Evolutionary conservation across 2,113 vertebrate genomes (phyloP).

Genomic region (Melanostigma gelatinosum): DNA sequence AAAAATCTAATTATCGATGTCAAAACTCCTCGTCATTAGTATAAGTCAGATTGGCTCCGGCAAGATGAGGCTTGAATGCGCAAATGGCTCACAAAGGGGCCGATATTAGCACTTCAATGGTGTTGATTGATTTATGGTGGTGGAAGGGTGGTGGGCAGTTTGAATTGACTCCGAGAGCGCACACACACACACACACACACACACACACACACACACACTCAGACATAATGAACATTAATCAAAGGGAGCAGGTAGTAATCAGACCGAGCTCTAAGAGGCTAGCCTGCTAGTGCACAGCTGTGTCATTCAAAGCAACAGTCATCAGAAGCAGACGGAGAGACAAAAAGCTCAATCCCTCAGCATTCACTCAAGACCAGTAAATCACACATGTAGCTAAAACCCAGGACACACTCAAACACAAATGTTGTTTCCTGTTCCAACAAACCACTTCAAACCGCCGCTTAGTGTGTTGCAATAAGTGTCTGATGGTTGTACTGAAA

Average conservation of each 20-base stretch:
- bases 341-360: constrained; percentile 49
- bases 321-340: constrained; percentile 44
- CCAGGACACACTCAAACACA: constrained; percentile 8
- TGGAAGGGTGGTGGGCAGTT: not conserved
- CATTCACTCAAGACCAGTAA: constrained; percentile 19
- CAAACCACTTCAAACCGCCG: constrained; percentile 11
- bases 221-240: constrained; percentile 68
- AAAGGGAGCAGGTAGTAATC: constrained; percentile 75
- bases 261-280: constrained; percentile 59
- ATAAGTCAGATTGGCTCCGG: constrained; percentile 53
- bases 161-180: constrained; percentile 51
- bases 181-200: not conserved
- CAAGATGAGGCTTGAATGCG: constrained; percentile 66
- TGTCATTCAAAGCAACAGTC: constrained; percentile 61
- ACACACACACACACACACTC: constrained; percentile 22
- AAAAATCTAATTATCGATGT: constrained; percentile 14
- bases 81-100: constrained; percentile 58
- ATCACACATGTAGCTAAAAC: constrained; percentile 18
- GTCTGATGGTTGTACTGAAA: not conserved
- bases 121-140: constrained; percentile 73
- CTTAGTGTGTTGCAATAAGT: constrained; percentile 11
- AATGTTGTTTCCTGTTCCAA: constrained; percentile 10
- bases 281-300: constrained; percentile 66
- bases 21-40: constrained; percentile 52
- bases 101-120: constrained; percentile 73